A percentile compares a stretch with the other conserved stretches of the same genome.
Evolutionary conservation across 2,888 invertebrate species (phyloP).

Genomic region (Tyria jacobaeae): DNA sequence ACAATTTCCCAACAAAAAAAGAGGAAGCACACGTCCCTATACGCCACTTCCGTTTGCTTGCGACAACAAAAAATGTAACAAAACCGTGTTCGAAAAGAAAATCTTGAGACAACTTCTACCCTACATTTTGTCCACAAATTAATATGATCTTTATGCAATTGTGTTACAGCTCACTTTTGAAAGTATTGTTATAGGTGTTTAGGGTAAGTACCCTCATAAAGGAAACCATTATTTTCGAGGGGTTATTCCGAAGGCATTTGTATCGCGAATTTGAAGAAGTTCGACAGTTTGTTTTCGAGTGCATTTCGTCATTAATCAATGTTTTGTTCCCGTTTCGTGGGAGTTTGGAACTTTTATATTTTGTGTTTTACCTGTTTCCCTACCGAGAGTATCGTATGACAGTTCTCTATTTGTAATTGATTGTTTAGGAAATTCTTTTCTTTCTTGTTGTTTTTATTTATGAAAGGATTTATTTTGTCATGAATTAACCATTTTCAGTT

Average conservation of each 20-base stretch:
- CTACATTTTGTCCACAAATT: conserved; percentile 42
- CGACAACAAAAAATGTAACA: conserved; percentile 80
- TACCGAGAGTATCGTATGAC: conserved; percentile 72
- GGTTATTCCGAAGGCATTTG: conserved; percentile 83
- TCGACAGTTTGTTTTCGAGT: conserved; percentile 87
- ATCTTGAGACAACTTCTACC: conserved; percentile 71
- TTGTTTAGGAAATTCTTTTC: conserved; percentile 62
- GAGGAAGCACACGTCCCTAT: conserved; percentile 83
- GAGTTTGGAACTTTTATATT: conserved; percentile 70
- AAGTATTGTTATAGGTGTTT: conserved; percentile 43
- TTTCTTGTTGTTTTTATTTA: conserved; percentile 38
- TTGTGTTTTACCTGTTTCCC: conserved; percentile 81
- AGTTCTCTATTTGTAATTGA: conserved; percentile 80
- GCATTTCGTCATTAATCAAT: conserved; percentile 86
- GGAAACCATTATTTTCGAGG: conserved; percentile 86
- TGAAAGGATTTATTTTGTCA: conserved; percentile 39
- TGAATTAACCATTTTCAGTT: neutral
- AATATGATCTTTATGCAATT: conserved; percentile 31
- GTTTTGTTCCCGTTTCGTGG: conserved; percentile 77
- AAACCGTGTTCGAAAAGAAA: conserved; percentile 69
- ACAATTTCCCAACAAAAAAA: conserved; percentile 85
- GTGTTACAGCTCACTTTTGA: conserved; percentile 39
- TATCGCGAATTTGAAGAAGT: conserved; percentile 86
- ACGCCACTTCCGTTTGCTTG: conserved; percentile 79
- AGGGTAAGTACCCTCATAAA: conserved; percentile 61